phyloP scores from a whole-genome alignment of 2,888 invertebrate species.

The Eulithis prunata region DNA sequence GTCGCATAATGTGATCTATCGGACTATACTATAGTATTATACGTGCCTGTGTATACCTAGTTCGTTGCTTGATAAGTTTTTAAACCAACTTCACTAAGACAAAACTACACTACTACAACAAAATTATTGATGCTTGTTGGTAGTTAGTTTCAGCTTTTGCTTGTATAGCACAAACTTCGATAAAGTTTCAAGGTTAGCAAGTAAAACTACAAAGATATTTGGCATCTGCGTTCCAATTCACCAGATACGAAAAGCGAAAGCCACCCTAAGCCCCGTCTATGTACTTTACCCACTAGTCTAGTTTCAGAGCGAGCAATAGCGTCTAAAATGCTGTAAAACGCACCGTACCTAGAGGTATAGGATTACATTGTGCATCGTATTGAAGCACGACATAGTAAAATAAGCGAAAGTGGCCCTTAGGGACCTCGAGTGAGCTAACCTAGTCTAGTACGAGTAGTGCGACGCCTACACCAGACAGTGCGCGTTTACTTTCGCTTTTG shows the following conservation, averaged over 20 bases:
- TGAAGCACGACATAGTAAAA: constrained; percentile 8
- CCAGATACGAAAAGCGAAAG: constrained; percentile 4
- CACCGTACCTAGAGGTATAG: not conserved
- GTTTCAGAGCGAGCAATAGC: constrained; percentile 1
- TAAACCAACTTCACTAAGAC: not conserved
- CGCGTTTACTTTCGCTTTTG: constrained; percentile 25
- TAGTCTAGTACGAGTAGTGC: constrained; percentile 12
- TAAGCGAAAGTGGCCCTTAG: constrained; percentile 31
- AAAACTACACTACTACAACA: no score
- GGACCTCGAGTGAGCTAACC: constrained; percentile 18
- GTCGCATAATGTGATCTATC: not conserved
- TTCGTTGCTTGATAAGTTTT: no score
- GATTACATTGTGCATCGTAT: not conserved
- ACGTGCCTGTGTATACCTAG: no score
- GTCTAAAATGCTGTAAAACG: constrained; percentile 1
- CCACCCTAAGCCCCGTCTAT: constrained; percentile 2
- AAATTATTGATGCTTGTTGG: no score
- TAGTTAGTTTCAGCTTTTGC: no score
- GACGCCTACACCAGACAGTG: constrained; percentile 19
- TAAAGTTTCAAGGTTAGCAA: constrained; percentile 1
- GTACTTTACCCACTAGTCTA: constrained; percentile 5
- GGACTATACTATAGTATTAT: no score
- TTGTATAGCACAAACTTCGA: not conserved
- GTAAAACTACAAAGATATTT: constrained; percentile 5
- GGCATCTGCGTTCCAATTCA: constrained; percentile 2